phyloP scores from a whole-genome alignment of 2,113 vertebrate species.

The Ailuropoda melanoleuca region DNA sequence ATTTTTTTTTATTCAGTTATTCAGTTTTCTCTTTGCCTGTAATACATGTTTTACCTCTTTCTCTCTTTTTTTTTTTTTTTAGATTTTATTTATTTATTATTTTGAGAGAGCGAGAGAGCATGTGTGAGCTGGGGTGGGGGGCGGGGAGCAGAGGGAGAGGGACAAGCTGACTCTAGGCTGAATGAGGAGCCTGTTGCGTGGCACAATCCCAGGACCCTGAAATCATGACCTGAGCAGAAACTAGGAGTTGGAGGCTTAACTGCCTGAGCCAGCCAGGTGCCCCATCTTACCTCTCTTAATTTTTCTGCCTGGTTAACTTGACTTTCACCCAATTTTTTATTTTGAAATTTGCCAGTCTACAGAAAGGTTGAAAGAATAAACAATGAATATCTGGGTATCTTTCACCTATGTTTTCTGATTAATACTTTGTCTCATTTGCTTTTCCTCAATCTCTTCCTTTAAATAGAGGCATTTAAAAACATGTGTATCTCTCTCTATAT shows the following conservation, averaged over 20 bases:
- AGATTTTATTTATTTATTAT: not conserved
- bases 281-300: not conserved
- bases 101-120: not conserved
- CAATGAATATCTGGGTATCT: not conserved
- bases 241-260: not conserved
- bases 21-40: not conserved
- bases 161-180: not conserved
- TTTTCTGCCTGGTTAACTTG: not conserved
- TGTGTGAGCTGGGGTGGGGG: not conserved
- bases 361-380: constrained; percentile 37
- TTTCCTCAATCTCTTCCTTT: not conserved
- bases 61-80: too few species aligned
- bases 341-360: not conserved
- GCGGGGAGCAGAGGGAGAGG: not conserved
- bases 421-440: constrained; percentile 35
- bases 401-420: not conserved
- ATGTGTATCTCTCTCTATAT: not conserved
- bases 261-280: not conserved
- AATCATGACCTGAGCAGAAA: not conserved
- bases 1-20: not conserved
- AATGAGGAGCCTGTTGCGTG: not conserved
- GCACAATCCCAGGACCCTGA: not conserved
- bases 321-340: constrained; percentile 12
- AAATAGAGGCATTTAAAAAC: not conserved
- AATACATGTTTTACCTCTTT: not conserved